Base-by-base conservation (phyloP, 2,888 invertebrate genomes). In the Geotrupes spiniger region DNA sequence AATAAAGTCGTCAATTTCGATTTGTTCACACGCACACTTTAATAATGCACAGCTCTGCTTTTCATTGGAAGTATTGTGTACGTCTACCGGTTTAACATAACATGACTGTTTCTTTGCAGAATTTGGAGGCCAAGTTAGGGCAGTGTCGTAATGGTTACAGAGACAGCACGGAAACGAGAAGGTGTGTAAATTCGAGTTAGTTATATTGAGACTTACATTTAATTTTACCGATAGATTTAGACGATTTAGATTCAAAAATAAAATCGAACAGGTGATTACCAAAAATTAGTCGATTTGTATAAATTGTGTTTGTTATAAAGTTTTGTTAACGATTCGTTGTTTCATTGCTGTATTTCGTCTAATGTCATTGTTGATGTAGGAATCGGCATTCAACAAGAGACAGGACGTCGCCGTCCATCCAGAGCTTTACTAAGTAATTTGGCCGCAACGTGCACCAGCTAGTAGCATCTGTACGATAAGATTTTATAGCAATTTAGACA, bases 81-180 rank as follows among this genome's bases (percentile, higher is more conserved):
- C n/a, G n/a, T n/a, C n/a, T n/a, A n/a, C n/a, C n/a, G n/a, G n/a
- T n/a, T n/a, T n/a, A n/a, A n/a, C n/a, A n/a, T n/a, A n/a, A n/a
- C n/a, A n/a, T n/a, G n/a, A n/a, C n/a, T n/a, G n/a, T n/a, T n/a
- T 36, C 42, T 40, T 61, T 62, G 6, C 57, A 62, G 63, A 61
- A 57, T 56, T 58, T 63, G 53, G 63, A 63, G 55, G 56, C 61
- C 31, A 59, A 62, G 49, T 42, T 63, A 54, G 60, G 57, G 42
- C 61, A 59, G 27, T 54, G 54, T 45, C 59, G 59, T 42, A 56
- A 58, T 33, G 56, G 59, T 42, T 53, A 51, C 44, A 43, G 47
- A 25, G 51, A 51, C 28, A 47, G 40, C 31, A 31, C 42, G 26
- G 51, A 51, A 29, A 29, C 42, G 14, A 46, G 36, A 46, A 39